Conservation (phyloP, 23 tunicate genomes). For the Phallusia fumigata region DNA sequence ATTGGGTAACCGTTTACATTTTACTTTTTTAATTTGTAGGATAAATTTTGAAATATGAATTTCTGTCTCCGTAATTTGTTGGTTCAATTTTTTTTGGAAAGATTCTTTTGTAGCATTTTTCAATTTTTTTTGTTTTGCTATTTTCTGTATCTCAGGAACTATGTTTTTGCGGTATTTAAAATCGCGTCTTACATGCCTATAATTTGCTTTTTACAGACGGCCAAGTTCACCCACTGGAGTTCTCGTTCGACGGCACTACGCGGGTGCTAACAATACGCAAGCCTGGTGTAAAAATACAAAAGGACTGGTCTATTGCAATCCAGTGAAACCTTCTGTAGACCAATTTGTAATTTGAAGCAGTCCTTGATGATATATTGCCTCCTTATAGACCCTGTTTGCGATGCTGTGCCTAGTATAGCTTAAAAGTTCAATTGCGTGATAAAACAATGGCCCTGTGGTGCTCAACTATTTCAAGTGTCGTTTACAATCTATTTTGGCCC, state of each 20-base stretch:
- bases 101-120: no score
- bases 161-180: background rate
- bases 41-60: no score
- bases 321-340: background rate
- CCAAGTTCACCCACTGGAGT: constrained; percentile 29
- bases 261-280: constrained; percentile 68
- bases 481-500: background rate
- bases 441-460: background rate
- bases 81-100: no score
- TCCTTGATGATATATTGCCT: background rate
- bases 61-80: no score
- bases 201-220: constrained; percentile 39
- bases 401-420: background rate
- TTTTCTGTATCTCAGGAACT: background rate
- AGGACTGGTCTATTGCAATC: constrained; percentile 64
- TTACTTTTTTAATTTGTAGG: no score
- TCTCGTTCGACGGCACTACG: constrained; percentile 39
- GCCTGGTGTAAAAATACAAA: constrained; percentile 84
- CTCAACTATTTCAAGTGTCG: background rate
- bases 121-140: no score
- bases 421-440: constrained; percentile 6
- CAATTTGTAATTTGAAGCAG: background rate
- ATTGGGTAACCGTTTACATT: background rate
- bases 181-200: background rate
- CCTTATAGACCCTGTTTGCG: background rate